Evolutionary conservation across 2,113 vertebrate genomes (phyloP), one percentile per base, ranked within the genome.

Genomic region (Mirounga angustirostris): DNA sequence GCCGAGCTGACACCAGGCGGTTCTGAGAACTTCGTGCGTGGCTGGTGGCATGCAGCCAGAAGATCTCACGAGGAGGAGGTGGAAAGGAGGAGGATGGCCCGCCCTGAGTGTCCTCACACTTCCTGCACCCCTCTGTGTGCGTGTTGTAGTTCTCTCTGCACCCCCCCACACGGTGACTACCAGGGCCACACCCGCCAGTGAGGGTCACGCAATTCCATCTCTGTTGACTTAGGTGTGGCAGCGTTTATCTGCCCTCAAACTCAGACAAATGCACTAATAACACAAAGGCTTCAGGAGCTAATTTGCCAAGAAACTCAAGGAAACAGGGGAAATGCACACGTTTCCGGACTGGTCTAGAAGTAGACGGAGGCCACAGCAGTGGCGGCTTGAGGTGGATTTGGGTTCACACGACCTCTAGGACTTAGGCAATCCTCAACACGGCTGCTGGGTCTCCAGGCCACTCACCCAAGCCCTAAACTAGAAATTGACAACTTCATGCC

Each of bases 251-350:
- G 63, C 73, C 6, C n/a, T 92, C 82, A 87, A 71, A 95, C 33
- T 89, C 76, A 86, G 69, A 96, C 33, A 84, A 73, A 73, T n/a
- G 74, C 22, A 4, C 50, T 56, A n/a, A 30, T 61, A 76, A 50
- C 33, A 7, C 93, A 36, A 91, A 93, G 94, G 96, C 76, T 97
- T 84, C 79, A 69, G 81, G 82, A 95, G 73, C 30, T 80, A 71
- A 91, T 89, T 86, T 79, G 84, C 67, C 50, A 80, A 93, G 89
- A 96, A 83, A 93, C 84, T 86, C 79, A 83, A 94, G 88, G 36
- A 73, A 91, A 81, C 79, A 56, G 28, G 46, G 76, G 58, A 74
- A 79, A 61, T 61, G 46, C 84, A 28, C 76, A n/a, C 9, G 61
- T 30, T 80, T 56, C 56, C 36, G 63, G 74, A 56, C 28, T 63